phyloP scores from a whole-genome alignment of 2,797 vertebrate species.

The Schizopygopsis malacanthus region DNA sequence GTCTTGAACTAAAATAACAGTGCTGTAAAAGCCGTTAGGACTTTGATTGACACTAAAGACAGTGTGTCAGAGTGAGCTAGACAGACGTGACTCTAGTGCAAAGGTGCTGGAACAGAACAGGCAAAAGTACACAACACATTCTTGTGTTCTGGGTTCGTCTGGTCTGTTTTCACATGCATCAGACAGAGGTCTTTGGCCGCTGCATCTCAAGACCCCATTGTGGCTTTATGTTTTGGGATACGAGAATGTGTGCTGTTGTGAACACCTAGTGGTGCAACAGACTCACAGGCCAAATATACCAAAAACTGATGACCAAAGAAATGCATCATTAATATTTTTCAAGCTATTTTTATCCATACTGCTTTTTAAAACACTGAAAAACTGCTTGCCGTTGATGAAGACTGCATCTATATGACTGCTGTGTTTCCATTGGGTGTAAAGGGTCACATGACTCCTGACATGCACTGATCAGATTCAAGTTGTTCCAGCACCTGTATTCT shows the following conservation, averaged over 20 bases:
- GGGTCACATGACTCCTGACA: constrained; percentile 18
- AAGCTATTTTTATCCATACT: not conserved
- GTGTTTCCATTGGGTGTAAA: not conserved
- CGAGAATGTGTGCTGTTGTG: not conserved
- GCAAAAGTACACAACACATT: not conserved
- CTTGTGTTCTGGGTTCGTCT: not conserved
- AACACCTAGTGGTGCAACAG: not conserved
- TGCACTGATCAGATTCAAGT: constrained; percentile 25
- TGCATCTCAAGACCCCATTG: not conserved
- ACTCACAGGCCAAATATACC: not conserved
- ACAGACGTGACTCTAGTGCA: constrained; percentile 13
- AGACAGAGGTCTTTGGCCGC: not conserved
- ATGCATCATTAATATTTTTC: not conserved
- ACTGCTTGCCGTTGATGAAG: not conserved
- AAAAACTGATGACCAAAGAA: not conserved
- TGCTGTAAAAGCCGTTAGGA: not conserved
- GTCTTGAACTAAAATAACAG: not conserved
- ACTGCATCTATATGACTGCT: not conserved
- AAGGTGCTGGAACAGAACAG: constrained; percentile 15
- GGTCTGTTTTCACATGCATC: not conserved
- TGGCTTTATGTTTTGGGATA: not conserved
- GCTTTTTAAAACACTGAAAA: constrained; percentile 3
- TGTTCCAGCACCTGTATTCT: constrained; percentile 53
- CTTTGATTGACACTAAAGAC: not conserved
- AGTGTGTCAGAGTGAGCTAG: constrained; percentile 13